Evolutionary conservation across 2,797 vertebrate genomes (phyloP), one percentile per base, ranked within the genome.

Genomic region (Molossus alvarezi): DNA sequence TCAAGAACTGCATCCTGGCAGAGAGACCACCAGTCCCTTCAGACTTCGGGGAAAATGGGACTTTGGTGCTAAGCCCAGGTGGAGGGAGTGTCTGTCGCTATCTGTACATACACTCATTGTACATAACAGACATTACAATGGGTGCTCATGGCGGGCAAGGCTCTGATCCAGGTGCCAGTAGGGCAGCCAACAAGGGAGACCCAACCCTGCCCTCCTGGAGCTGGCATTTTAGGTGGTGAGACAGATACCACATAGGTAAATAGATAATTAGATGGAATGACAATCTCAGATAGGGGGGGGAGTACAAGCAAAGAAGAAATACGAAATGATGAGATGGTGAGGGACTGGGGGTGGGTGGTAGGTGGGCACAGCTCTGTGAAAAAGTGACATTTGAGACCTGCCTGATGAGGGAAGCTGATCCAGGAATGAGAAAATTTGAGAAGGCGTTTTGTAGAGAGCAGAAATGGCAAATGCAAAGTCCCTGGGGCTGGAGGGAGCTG

Each of bases 281-380:
- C 18, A 5, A 1, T 23, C 23, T 48, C 67, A 60, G 73, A 17
- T 23, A 58, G 4, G 20, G 33, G 20, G 33, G 11, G 18, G 9
- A 8, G 15, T 8, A n/a, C 9, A 58, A 69, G 62, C 2, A 1
- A 55, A 72, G 60, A 51, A 15, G 29, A 55, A 73, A 33, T 0
- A 0, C 0, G 0, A 13, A 62, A 29, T 20, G 33, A 48, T 1
- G 1, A 12, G 10, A 17, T 7, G 20, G 12, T 2, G 4, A 48
- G 58, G 72, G 41, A 29, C 84, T 45, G 21, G 27, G 67, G 23
- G 6, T 20, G 18, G 15, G 20, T 0, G 1, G 55, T 17, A 4
- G 15, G 41, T 23, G 8, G 45, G 51, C 33, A 64, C 29, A 15
- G 1, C 41, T 53, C 80, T 20, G 41, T 15, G 21, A 81, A 57